A percentile compares a stretch with the other conserved stretches of the same genome.
Evolutionary conservation across 2,113 vertebrate species (phyloP).

Genomic region (Alethe diademata): DNA sequence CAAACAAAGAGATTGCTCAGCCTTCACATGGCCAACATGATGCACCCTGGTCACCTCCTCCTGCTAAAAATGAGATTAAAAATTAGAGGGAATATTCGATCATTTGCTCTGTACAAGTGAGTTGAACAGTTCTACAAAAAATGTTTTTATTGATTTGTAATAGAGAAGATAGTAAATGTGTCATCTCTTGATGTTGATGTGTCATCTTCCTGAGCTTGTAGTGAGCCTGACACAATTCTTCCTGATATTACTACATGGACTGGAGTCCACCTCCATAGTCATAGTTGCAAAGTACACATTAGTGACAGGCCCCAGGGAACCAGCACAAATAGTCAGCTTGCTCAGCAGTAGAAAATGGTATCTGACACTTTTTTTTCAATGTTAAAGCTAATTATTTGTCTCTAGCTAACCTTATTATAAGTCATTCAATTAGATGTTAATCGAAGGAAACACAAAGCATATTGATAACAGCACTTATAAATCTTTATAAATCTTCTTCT

Average conservation of each 20-base stretch:
- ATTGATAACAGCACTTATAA: not conserved
- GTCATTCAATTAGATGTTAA: not conserved
- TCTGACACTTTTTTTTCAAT: not conserved
- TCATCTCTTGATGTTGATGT: not conserved
- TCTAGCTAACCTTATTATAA: not conserved
- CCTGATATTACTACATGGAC: not conserved
- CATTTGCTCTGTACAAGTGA: not conserved
- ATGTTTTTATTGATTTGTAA: not conserved
- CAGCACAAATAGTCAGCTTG: not conserved
- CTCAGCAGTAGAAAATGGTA: not conserved
- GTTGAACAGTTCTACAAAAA: not conserved
- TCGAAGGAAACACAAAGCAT: not conserved
- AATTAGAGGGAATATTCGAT: not conserved
- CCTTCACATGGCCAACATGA: fast-evolving
- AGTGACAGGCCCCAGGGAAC: not conserved
- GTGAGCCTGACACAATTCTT: not conserved
- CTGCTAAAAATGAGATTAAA: not conserved
- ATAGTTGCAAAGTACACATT: not conserved
- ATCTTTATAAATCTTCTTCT: not conserved
- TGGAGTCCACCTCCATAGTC: not conserved
- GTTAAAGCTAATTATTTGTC: not conserved
- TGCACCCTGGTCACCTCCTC: not conserved
- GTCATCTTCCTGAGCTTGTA: not conserved
- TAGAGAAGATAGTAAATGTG: not conserved
- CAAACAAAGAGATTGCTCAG: not conserved